Evolutionary conservation across 2,888 invertebrate species (phyloP), one percentile per base, ranked within the genome.

Genomic region (Strigamia crassipes): DNA sequence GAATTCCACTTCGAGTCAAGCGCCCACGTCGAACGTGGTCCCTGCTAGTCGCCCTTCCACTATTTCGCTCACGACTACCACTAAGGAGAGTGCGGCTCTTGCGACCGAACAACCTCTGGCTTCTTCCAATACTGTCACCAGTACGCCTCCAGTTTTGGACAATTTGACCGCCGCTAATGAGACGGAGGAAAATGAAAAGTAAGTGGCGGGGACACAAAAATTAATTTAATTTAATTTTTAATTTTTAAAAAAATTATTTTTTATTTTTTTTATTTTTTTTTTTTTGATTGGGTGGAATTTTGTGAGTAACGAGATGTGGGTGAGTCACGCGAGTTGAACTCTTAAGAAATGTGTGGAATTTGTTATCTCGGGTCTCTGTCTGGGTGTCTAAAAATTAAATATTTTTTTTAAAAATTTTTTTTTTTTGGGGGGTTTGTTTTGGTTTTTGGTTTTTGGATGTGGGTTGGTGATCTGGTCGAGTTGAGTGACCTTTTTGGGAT

Each of bases 151-250:
- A 18, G 41, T 81, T 31, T 77, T 81, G 41, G 81, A 81, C 41
- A 81, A 81, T 41, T 23, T 81, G 81, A 85, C 83, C 80, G 89
- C 88, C 83, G 87, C 86, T 38, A 83, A 77, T 51, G 83, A 87
- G 81, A 87, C 87, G 83, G 89, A 89, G 85, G 89, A 89, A 85
- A 88, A 88, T 84, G 89, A 89, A 87, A 89, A 42, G 79, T 79
- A 42, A 42, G 79, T 79, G 15, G n/a, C n/a, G n/a, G n/a, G n/a
- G n/a, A n/a, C n/a, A n/a, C n/a, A n/a, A n/a, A n/a, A n/a, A n/a
- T n/a, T n/a, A n/a, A n/a, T n/a, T n/a, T n/a, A n/a, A n/a, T n/a
- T n/a, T n/a, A n/a, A n/a, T n/a, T n/a, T n/a, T n/a, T n/a, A n/a
- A n/a, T n/a, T n/a, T n/a, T n/a, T n/a, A n/a, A n/a, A n/a, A n/a